These are phyloP conservation scores for Tetramorium bicarinatum DNA, from an alignment of 2,888 invertebrate species.

Conservation along the genomic window DNA sequence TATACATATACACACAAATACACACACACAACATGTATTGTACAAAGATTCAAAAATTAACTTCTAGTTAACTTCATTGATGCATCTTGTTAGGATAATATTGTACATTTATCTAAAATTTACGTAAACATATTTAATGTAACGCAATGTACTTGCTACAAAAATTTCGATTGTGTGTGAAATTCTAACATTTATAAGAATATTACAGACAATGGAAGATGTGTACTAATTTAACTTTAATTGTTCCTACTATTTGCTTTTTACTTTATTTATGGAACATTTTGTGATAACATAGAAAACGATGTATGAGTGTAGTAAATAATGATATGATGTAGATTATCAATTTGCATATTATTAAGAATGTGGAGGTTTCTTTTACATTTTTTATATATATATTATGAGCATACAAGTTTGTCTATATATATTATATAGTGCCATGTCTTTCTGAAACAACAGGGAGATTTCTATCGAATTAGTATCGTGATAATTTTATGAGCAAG, in stretches of 20 bases:
- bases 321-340: neutral
- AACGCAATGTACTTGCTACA: constrained; percentile 46
- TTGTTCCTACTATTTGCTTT: constrained; percentile 64
- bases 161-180: constrained; percentile 51
- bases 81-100: constrained; percentile 54
- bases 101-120: constrained; percentile 58
- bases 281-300: constrained; percentile 47
- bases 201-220: constrained; percentile 43
- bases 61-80: constrained; percentile 48
- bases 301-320: constrained; percentile 31
- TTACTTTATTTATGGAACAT: constrained; percentile 56
- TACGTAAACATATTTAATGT: constrained; percentile 56
- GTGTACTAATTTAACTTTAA: constrained; percentile 62
- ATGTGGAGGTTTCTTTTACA: constrained; percentile 43
- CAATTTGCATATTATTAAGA: constrained; percentile 42
- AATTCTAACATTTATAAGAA: constrained; percentile 59
- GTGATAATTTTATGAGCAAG: constrained; percentile 13
- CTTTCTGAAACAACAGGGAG: constrained; percentile 61
- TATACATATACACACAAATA: neutral
- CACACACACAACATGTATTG: constrained; percentile 22
- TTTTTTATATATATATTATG: constrained; percentile 13
- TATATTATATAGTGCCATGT: constrained; percentile 72
- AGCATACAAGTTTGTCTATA: constrained; percentile 59
- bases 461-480: constrained; percentile 50
- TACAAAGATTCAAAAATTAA: constrained; percentile 60